Evolutionary conservation across 2,888 invertebrate species (phyloP).

Genomic region (Heterodera filipjevi): DNA sequence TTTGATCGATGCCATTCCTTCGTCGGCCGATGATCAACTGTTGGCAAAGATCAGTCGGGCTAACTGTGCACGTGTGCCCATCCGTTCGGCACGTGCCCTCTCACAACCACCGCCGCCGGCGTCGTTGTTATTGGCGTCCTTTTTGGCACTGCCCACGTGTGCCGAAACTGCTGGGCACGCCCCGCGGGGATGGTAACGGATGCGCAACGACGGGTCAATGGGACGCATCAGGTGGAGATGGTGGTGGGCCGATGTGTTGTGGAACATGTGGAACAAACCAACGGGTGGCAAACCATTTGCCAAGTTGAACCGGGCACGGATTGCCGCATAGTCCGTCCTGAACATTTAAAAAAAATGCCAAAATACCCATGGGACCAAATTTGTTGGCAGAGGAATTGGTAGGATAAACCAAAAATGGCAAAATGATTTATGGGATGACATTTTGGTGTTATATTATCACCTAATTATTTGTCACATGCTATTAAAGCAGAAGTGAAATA

Average conservation of each 20-base stretch:
- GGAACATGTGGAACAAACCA: not conserved
- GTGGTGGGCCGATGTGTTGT: conserved; percentile 37
- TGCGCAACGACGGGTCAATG: conserved; percentile 58
- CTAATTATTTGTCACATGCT: too few relatives aligned
- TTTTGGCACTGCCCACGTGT: conserved; percentile 30
- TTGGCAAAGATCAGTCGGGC: conserved; percentile 19
- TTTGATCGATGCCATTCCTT: not conserved
- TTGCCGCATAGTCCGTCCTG: conserved; percentile 4
- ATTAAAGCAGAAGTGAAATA: too few relatives aligned
- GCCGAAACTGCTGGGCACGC: conserved; percentile 52
- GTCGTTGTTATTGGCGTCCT: conserved; percentile 19
- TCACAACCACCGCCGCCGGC: conserved; percentile 19
- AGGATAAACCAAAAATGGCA: too few relatives aligned
- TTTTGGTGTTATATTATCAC: too few relatives aligned
- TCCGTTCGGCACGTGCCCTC: not conserved
- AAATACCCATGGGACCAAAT: too few relatives aligned
- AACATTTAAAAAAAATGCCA: not conserved
- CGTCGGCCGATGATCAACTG: not conserved
- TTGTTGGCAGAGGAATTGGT: too few relatives aligned
- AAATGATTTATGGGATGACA: too few relatives aligned
- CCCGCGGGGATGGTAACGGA: conserved; percentile 54
- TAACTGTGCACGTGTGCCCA: conserved; percentile 24
- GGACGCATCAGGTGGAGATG: conserved; percentile 59
- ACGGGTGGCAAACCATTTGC: not conserved
- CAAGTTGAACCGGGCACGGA: not conserved